Evolutionary conservation across 2,113 vertebrate genomes (phyloP).

Genomic region (Sinosuthora webbiana): DNA sequence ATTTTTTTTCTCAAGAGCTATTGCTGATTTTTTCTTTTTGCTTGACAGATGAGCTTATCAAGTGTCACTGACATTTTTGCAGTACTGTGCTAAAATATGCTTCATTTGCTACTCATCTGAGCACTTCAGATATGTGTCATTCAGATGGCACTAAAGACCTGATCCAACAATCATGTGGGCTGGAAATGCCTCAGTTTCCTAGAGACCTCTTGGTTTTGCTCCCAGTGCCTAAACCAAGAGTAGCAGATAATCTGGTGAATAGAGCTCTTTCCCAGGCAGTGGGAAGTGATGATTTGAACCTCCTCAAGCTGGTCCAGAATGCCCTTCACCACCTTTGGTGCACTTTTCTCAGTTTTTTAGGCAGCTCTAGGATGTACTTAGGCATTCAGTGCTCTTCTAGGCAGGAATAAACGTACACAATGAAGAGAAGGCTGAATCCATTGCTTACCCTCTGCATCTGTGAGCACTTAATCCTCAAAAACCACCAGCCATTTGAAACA

Average conservation of each 20-base stretch:
- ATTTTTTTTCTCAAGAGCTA: constrained; percentile 25
- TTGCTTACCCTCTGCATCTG: background rate
- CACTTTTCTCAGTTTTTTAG: background rate
- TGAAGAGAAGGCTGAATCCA: background rate
- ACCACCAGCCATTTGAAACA: background rate
- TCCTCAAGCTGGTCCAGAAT: background rate
- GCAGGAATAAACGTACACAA: background rate
- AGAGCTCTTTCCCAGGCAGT: background rate
- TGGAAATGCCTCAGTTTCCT: constrained; percentile 52
- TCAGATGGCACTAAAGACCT: constrained; percentile 19
- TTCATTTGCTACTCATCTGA: constrained; percentile 46
- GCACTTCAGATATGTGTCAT: constrained; percentile 33
- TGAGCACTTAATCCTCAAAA: background rate
- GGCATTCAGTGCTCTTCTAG: background rate
- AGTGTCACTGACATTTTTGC: constrained; percentile 42
- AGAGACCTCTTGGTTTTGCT: background rate
- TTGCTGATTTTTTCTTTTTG: constrained; percentile 27
- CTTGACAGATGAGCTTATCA: constrained; percentile 46
- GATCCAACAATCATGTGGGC: constrained; percentile 14
- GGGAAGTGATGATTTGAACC: background rate
- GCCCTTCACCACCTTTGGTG: background rate
- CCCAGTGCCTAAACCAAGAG: background rate
- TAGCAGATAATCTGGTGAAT: background rate
- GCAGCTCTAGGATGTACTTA: background rate
- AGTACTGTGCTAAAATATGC: constrained; percentile 50